Conservation (phyloP, 1,140 invertebrate species). For the Laupala kohalensis region DNA sequence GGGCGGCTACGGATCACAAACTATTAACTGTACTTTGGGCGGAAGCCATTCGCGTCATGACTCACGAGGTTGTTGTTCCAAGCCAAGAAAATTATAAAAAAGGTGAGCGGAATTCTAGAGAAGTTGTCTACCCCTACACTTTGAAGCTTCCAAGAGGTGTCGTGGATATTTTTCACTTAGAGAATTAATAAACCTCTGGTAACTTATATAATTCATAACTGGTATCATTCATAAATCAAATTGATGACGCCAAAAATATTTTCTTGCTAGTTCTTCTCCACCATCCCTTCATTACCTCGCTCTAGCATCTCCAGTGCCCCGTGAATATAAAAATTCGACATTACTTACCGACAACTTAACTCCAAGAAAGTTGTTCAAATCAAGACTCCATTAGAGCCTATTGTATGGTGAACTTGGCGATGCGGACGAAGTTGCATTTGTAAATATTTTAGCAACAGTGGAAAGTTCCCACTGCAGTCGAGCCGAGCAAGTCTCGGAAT, state of each 20-base stretch:
- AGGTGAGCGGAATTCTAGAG: neutral
- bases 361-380: neutral
- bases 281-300: neutral
- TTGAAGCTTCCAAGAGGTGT: no score
- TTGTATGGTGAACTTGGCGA: neutral
- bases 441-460: neutral
- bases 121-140: no score
- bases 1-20: neutral
- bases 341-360: neutral
- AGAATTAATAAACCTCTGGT: no score
- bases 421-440: neutral
- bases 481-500: neutral
- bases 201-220: no score
- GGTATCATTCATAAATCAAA: no score
- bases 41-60: neutral
- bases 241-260: neutral
- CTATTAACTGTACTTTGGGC: neutral
- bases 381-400: neutral
- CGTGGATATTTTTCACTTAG: no score
- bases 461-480: neutral
- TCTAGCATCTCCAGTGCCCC: neutral
- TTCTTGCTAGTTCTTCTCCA: neutral
- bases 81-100: neutral
- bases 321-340: neutral
- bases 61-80: neutral